A percentile compares a stretch with the other conserved stretches of the same genome.
Conservation (phyloP, 92 coral and sea anemone species). For the Pocillopora grandis region DNA sequence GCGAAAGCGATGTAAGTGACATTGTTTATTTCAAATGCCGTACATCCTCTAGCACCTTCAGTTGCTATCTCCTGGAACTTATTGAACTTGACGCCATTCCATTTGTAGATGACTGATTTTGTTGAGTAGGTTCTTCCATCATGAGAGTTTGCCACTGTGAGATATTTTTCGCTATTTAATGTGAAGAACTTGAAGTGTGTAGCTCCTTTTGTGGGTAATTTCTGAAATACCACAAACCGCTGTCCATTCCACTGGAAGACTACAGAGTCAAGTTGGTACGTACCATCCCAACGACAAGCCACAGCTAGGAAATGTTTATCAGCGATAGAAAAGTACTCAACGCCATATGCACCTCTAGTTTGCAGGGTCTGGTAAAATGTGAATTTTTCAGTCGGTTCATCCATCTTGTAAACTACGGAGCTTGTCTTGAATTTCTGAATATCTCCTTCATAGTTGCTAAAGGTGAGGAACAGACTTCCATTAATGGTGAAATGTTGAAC, state of each 20-base stretch:
- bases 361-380: neutral
- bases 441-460: constrained; percentile 27
- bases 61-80: constrained; percentile 38
- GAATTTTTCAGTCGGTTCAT: neutral
- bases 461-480: constrained; percentile 33
- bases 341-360: neutral
- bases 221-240: neutral
- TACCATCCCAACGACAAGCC: constrained; percentile 1
- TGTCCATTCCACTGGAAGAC: constrained; percentile 35
- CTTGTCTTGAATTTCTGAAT: neutral
- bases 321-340: constrained; percentile 6
- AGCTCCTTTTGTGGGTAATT: neutral
- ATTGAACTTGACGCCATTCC: constrained; percentile 18
- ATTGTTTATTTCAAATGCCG: constrained; percentile 24
- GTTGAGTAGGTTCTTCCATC: neutral
- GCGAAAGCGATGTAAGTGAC: constrained; percentile 29
- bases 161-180: neutral
- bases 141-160: neutral
- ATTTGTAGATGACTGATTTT: constrained; percentile 43
- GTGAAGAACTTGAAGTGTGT: neutral
- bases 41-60: constrained; percentile 9
- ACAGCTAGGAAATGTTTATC: constrained; percentile 40
- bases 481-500: constrained; percentile 37
- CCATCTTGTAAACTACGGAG: constrained; percentile 2
- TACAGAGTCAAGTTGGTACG: constrained; percentile 19